These are phyloP conservation scores for Peromyscus attwateri DNA, from an alignment of 2,797 vertebrate genomes.

Conservation along the genomic window DNA sequence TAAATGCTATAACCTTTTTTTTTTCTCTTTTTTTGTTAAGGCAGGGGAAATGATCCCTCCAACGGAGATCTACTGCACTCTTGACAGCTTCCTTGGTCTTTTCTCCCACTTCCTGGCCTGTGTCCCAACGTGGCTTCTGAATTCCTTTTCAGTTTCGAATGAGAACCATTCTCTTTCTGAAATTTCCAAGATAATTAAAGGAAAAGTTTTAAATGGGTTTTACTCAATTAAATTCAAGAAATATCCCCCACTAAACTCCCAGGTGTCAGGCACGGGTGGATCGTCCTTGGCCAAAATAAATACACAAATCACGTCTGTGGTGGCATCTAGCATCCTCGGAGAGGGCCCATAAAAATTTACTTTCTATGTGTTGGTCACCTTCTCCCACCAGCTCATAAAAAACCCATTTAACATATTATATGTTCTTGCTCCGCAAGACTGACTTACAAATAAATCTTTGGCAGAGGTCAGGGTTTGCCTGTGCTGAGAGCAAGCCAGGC, in stretches of 20 bases:
- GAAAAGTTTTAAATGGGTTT: conserved; percentile 3
- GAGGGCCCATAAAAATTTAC: conserved; percentile 53
- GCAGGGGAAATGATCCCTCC: neutral
- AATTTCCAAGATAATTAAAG: conserved; percentile 28
- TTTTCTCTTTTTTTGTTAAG: neutral
- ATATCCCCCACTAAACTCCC: neutral
- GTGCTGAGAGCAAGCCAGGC: neutral
- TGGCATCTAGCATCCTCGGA: conserved; percentile 3
- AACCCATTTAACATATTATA: conserved; percentile 58
- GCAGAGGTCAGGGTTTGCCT: conserved; percentile 48
- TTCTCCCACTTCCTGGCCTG: neutral
- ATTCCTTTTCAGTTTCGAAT: conserved; percentile 41
- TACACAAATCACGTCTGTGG: neutral
- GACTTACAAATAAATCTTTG: conserved; percentile 58
- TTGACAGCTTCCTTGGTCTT: neutral
- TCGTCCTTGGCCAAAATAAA: conserved; percentile 46
- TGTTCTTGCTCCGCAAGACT: conserved; percentile 46
- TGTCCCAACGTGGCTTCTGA: neutral
- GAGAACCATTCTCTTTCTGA: conserved; percentile 26
- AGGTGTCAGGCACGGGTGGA: neutral
- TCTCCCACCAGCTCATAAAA: conserved; percentile 69
- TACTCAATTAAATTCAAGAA: conserved; percentile 58
- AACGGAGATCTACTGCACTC: neutral
- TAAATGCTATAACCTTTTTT: neutral
- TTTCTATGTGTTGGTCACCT: conserved; percentile 29